Conservation (phyloP, 37 sponge, comb jelly and placozoan genomes). For the Bolinopsis microptera region DNA sequence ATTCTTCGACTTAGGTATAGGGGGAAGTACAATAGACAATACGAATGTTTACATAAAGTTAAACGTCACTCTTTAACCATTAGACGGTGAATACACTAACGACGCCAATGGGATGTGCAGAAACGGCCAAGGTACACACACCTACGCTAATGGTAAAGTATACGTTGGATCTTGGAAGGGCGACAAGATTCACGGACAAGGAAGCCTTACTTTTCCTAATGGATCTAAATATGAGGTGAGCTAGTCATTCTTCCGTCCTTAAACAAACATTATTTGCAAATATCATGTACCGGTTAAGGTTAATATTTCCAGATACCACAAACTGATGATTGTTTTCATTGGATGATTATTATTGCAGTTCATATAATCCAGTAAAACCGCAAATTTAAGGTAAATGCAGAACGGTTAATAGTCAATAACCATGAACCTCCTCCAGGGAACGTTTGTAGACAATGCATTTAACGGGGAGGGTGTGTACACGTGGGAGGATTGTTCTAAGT, state of each 20-base stretch:
- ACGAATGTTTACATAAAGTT: neutral
- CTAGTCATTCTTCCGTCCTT: neutral
- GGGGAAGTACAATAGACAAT: neutral
- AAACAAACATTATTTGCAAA: too few species aligned
- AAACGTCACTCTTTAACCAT: neutral
- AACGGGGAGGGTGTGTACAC: constrained; percentile 71
- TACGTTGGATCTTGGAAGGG: constrained; percentile 72
- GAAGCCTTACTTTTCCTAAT: constrained; percentile 54
- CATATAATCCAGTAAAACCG: too few species aligned
- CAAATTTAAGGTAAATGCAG: too few species aligned
- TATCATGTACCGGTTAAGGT: too few species aligned
- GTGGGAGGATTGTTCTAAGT: constrained; percentile 74
- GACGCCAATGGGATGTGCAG: constrained; percentile 66
- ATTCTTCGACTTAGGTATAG: neutral
- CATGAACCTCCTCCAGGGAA: constrained; percentile 70
- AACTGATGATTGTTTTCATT: too few species aligned
- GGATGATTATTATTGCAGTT: too few species aligned
- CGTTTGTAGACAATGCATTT: constrained; percentile 71
- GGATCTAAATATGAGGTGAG: constrained; percentile 67
- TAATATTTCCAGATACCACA: too few species aligned
- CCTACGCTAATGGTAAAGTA: constrained; percentile 64
- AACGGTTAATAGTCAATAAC: too few species aligned
- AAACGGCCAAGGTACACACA: constrained; percentile 71
- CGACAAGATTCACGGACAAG: constrained; percentile 72
- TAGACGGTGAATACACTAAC: constrained; percentile 72